Conservation (phyloP, 2,888 invertebrate species). For the Troides helena region DNA sequence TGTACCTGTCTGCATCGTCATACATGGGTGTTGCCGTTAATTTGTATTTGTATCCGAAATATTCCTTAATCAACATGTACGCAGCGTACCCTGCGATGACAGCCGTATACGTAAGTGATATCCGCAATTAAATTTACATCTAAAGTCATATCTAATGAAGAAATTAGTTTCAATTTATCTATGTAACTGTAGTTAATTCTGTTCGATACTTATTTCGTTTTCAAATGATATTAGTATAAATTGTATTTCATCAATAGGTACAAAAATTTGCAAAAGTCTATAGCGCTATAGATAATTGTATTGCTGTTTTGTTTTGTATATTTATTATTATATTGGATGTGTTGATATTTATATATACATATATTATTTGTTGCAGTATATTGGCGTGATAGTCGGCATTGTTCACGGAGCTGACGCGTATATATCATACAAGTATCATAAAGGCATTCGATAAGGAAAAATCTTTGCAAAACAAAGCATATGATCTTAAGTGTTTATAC, state of each 20-base stretch:
- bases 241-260: too few species aligned
- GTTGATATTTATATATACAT: background rate
- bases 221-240: too few species aligned
- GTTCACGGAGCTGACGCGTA: constrained; percentile 90
- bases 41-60: constrained; percentile 87
- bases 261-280: too few species aligned
- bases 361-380: constrained; percentile 81
- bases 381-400: constrained; percentile 87
- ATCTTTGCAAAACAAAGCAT: background rate
- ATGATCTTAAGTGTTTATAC: background rate
- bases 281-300: too few species aligned
- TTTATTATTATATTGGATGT: too few species aligned
- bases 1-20: constrained; percentile 89
- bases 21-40: constrained; percentile 90
- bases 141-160: background rate
- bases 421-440: constrained; percentile 85
- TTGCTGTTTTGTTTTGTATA: too few species aligned
- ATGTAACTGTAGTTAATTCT: background rate
- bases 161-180: background rate
- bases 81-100: constrained; percentile 94
- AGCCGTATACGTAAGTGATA: constrained; percentile 88
- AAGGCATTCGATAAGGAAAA: constrained; percentile 75
- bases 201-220: too few species aligned
- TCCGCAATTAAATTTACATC: constrained; percentile 10
- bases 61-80: constrained; percentile 85